phyloP scores from a whole-genome alignment of 2,888 invertebrate genomes.

The Blera fallax region DNA sequence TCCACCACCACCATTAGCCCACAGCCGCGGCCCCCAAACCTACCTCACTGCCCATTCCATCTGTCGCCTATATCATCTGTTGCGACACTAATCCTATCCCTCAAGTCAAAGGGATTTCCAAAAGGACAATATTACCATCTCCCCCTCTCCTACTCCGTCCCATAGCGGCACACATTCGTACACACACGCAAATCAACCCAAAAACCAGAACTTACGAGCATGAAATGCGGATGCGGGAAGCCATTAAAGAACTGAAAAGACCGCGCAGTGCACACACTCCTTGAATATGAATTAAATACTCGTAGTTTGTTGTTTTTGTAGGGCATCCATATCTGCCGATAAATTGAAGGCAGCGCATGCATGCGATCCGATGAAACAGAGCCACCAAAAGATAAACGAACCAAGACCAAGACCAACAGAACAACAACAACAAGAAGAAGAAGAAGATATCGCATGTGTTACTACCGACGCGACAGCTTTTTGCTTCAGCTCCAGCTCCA shows the following conservation, averaged over 20 bases:
- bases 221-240: constrained; percentile 63
- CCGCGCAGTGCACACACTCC: constrained; percentile 46
- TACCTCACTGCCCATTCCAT: constrained; percentile 12
- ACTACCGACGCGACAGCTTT: constrained; percentile 56
- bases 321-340: constrained; percentile 52
- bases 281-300: constrained; percentile 68
- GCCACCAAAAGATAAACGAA: neutral
- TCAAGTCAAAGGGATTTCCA: constrained; percentile 33
- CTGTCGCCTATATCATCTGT: constrained; percentile 52
- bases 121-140: constrained; percentile 34
- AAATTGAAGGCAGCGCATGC: constrained; percentile 42
- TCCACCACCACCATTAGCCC: neutral
- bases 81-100: constrained; percentile 52
- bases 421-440: no score
- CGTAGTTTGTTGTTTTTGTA: constrained; percentile 25
- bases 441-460: constrained; percentile 55
- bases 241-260: constrained; percentile 58
- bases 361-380: constrained; percentile 18
- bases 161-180: neutral
- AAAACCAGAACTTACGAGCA: constrained; percentile 32
- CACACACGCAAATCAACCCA: constrained; percentile 5
- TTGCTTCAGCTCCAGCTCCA: constrained; percentile 47
- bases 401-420: no score
- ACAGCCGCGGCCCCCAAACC: neutral
- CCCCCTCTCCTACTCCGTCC: neutral